Conservation (phyloP, 2,888 invertebrate species). For the Eilema griseolum region DNA sequence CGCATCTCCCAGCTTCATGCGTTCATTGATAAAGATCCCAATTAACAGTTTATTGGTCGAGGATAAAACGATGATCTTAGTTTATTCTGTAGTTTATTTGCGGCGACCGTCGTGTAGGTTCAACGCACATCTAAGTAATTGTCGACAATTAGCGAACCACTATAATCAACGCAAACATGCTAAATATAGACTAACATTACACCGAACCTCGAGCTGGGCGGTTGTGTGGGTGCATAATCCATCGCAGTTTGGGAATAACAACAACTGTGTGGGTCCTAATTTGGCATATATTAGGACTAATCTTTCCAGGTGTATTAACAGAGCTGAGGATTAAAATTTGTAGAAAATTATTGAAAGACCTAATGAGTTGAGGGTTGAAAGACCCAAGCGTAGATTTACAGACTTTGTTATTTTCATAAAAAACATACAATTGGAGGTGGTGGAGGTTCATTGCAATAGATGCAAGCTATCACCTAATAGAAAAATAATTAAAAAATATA, state of each 20-base stretch:
- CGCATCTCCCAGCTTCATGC: slow-evolving; percentile 27
- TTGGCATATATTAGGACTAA: not conserved
- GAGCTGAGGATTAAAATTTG: too few species aligned
- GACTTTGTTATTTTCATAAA: too few species aligned
- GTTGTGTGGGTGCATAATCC: slow-evolving; percentile 24
- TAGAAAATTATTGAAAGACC: too few species aligned
- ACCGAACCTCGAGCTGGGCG: slow-evolving; percentile 44
- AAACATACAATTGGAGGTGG: too few species aligned
- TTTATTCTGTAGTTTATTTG: slow-evolving; percentile 63
- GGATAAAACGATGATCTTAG: slow-evolving; percentile 54
- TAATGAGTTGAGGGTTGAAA: not conserved
- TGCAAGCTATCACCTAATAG: too few species aligned
- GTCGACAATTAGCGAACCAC: slow-evolving; percentile 79
- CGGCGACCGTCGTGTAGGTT: slow-evolving; percentile 72
- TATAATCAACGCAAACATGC: slow-evolving; percentile 76
- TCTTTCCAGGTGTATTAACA: not conserved
- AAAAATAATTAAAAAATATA: too few species aligned
- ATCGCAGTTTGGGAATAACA: not conserved
- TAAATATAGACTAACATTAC: slow-evolving; percentile 75
- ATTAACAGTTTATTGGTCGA: slow-evolving; percentile 60
- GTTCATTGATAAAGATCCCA: slow-evolving; percentile 60
- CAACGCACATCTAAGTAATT: slow-evolving; percentile 84
- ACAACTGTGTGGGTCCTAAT: not conserved
- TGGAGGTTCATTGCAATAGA: too few species aligned
- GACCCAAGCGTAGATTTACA: too few species aligned